Percentiles rank a stretch among this genome's conserved stretches.
Evolutionary conservation across 2,797 vertebrate genomes (phyloP).

Genomic region (Ispidina lecontei): DNA sequence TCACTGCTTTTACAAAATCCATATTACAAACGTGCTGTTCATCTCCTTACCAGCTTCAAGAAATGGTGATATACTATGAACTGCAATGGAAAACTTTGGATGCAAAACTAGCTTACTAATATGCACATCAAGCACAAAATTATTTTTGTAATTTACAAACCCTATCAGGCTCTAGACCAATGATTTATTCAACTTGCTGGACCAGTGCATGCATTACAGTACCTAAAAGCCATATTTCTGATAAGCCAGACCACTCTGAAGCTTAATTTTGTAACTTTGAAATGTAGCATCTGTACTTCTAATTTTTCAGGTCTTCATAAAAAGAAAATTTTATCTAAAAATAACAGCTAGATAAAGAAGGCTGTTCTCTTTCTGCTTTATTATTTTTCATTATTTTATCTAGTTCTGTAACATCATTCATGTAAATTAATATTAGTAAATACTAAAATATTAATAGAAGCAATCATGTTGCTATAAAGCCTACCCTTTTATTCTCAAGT

Average conservation of each 20-base stretch:
- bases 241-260: background rate
- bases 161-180: background rate
- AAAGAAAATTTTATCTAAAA: background rate
- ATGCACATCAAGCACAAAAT: background rate
- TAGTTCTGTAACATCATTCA: background rate
- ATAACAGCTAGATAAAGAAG: background rate
- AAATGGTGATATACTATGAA: background rate
- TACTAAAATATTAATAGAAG: background rate
- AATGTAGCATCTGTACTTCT: background rate
- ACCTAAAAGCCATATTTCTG: background rate
- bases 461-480: background rate
- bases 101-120: background rate
- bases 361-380: background rate
- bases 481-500: slow-evolving; percentile 2
- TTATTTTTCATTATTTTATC: background rate
- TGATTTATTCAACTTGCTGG: background rate
- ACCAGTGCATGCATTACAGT: background rate
- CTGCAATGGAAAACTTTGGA: background rate
- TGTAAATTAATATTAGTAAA: background rate
- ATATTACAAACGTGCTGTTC: background rate
- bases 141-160: background rate
- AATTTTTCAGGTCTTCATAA: background rate
- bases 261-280: background rate
- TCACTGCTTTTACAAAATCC: background rate
- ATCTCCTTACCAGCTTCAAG: background rate